phyloP scores from a whole-genome alignment of 2,888 invertebrate genomes.

The Sialis lutaria region DNA sequence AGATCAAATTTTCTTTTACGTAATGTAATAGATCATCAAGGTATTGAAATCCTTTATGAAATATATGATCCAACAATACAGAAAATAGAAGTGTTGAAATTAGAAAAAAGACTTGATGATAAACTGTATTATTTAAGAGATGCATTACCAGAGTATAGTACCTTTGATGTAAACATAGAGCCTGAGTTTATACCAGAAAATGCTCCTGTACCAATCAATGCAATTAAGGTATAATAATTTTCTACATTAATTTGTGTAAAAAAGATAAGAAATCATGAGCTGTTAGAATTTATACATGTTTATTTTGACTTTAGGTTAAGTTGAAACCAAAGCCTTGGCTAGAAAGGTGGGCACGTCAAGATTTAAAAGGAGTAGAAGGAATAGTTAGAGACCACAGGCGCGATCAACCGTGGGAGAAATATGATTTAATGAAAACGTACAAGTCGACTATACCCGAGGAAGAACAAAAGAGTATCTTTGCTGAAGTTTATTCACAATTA shows the following conservation, averaged over 20 bases:
- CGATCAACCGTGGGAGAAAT: constrained; percentile 69
- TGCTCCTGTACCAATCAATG: constrained; percentile 59
- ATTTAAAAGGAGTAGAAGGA: constrained; percentile 49
- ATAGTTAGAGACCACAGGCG: constrained; percentile 32
- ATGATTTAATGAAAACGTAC: constrained; percentile 87
- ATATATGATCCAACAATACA: constrained; percentile 88
- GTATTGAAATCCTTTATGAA: constrained; percentile 57
- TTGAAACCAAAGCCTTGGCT: constrained; percentile 77
- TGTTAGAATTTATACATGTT: not conserved
- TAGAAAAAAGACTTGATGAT: constrained; percentile 87
- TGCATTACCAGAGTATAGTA: constrained; percentile 80
- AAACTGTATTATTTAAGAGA: constrained; percentile 78
- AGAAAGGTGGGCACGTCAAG: constrained; percentile 71
- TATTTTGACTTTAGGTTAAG: constrained; percentile 31
- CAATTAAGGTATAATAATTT: constrained; percentile 34
- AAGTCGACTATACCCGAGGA: constrained; percentile 73
- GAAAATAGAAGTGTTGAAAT: constrained; percentile 72
- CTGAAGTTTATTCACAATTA: constrained; percentile 62
- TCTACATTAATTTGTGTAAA: not conserved
- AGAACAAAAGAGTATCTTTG: constrained; percentile 71
- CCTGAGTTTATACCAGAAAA: constrained; percentile 63
- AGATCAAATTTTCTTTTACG: constrained; percentile 72
- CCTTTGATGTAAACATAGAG: constrained; percentile 85
- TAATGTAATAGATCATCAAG: constrained; percentile 82
- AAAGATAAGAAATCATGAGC: not conserved